phyloP scores from a whole-genome alignment of 2,113 vertebrate genomes.

The Corydoras sp. region DNA sequence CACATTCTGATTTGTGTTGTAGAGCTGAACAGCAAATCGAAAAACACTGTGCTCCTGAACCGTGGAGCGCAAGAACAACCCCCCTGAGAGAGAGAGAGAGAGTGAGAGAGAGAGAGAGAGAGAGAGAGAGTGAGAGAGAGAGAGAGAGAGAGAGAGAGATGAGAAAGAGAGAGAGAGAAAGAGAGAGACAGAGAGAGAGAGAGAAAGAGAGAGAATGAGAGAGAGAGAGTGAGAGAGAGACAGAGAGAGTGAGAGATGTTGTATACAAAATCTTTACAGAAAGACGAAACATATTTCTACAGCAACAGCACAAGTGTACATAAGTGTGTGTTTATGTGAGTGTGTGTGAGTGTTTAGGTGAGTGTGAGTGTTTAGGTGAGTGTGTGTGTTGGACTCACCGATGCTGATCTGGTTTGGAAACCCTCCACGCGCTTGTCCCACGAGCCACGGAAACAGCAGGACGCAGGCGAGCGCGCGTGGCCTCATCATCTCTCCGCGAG shows the following conservation, averaged over 20 bases:
- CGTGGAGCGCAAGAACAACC: constrained; percentile 94
- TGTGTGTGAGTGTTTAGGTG: background rate
- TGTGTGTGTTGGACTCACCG: constrained; percentile 69
- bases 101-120: constrained; percentile 14
- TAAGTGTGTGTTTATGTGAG: no score
- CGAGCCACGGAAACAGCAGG: constrained; percentile 73
- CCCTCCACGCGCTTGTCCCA: constrained; percentile 73
- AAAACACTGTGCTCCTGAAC: constrained; percentile 98
- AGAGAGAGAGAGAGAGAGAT: background rate
- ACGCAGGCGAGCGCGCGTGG: constrained; percentile 61
- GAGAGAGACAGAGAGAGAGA: background rate
- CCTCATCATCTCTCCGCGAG: constrained; percentile 74
- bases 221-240: background rate
- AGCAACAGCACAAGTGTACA: no score
- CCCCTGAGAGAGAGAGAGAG: constrained; percentile 69
- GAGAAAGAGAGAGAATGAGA: background rate
- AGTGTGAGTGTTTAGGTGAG: no score
- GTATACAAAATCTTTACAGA: background rate
- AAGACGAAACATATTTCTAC: background rate
- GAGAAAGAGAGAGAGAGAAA: background rate
- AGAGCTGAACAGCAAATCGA: constrained; percentile 95
- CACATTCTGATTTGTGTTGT: constrained; percentile 98
- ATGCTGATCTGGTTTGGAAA: constrained; percentile 98
- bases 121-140: background rate
- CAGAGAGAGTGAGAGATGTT: background rate